Evolutionary conservation across 2,797 vertebrate genomes (phyloP).

Genomic region (Choloepus didactylus): DNA sequence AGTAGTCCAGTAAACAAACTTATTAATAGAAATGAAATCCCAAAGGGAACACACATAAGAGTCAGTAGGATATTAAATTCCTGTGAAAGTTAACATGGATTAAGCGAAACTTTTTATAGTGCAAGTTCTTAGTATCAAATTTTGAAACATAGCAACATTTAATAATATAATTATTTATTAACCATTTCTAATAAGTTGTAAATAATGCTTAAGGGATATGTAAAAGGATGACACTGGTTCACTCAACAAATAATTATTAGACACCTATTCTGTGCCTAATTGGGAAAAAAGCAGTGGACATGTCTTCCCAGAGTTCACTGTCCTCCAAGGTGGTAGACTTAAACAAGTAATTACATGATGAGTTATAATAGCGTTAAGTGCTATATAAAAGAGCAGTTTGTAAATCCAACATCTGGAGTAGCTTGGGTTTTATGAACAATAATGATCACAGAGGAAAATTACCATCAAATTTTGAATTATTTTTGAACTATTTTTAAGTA

Average conservation of each 20-base stretch:
- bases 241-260: constrained; percentile 26
- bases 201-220: constrained; percentile 38
- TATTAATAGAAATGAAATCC: constrained; percentile 85
- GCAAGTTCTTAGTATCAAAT: constrained; percentile 80
- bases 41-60: constrained; percentile 78
- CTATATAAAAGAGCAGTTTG: neutral
- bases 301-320: neutral
- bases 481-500: neutral
- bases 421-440: constrained; percentile 49
- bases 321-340: neutral
- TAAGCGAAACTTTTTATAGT: constrained; percentile 86
- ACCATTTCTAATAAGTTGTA: constrained; percentile 73
- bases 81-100: constrained; percentile 83
- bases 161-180: constrained; percentile 82
- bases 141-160: constrained; percentile 82
- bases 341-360: neutral
- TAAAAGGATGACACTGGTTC: constrained; percentile 38
- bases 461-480: neutral
- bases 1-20: constrained; percentile 82
- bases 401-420: neutral
- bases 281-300: neutral
- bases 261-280: neutral
- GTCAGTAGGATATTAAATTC: constrained; percentile 82
- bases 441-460: neutral
- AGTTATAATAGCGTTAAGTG: neutral